Conservation (phyloP, 1,140 invertebrate species). For the Polypedilum vanderplanki region DNA sequence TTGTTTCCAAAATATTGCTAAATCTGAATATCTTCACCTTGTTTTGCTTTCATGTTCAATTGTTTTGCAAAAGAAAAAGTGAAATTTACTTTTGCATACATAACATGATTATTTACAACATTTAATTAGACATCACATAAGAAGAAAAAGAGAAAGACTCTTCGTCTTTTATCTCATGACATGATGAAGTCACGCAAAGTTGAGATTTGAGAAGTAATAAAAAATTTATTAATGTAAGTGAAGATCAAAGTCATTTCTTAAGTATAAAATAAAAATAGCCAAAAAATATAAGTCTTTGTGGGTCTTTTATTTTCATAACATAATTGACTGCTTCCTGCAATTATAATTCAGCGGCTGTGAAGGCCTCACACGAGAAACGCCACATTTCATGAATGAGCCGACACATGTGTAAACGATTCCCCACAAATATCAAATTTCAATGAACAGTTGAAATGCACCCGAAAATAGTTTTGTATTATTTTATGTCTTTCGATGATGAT, state of each 20-base stretch:
- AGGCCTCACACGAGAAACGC: constrained; percentile 4
- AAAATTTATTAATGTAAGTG: background rate
- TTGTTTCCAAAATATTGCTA: no score
- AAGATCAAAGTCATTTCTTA: background rate
- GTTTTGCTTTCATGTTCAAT: background rate
- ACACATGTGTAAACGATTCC: background rate
- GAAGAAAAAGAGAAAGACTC: background rate
- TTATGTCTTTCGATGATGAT: background rate
- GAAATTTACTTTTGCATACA: background rate
- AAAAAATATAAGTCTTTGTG: background rate
- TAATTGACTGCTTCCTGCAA: constrained; percentile 26
- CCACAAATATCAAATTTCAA: constrained; percentile 23
- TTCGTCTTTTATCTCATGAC: background rate
- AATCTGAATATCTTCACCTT: no score
- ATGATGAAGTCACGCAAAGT: constrained; percentile 24
- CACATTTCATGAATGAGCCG: background rate
- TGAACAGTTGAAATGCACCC: background rate
- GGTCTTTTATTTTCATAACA: constrained; percentile 28
- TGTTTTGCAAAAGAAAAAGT: background rate
- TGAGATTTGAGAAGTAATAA: background rate
- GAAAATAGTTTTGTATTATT: no score
- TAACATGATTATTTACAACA: background rate
- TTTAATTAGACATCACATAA: constrained; percentile 5
- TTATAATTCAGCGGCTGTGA: constrained; percentile 9
- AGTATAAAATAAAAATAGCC: background rate